phyloP scores from a whole-genome alignment of 2,888 invertebrate genomes.

The Meteorus colon region DNA sequence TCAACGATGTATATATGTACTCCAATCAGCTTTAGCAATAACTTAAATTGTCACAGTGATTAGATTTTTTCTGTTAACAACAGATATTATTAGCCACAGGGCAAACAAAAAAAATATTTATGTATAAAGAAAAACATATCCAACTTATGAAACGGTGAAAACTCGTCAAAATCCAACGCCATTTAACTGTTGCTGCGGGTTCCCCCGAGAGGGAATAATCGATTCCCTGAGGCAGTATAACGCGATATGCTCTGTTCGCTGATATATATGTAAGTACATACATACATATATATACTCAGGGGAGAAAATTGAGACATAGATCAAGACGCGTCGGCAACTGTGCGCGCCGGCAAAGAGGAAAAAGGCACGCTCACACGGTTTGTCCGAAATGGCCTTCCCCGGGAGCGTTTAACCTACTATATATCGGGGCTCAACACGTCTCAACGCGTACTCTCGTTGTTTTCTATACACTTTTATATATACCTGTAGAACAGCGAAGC shows the following conservation, averaged over 20 bases:
- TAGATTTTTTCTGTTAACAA: background rate
- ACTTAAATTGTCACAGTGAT: background rate
- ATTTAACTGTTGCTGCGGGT: conserved; percentile 36
- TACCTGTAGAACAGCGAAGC: conserved; percentile 9
- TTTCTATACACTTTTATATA: conserved; percentile 21
- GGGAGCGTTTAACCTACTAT: conserved; percentile 39
- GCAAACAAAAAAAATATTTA: background rate
- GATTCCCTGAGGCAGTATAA: conserved; percentile 48
- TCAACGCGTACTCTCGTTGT: background rate
- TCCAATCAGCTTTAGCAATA: no score
- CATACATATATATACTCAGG: background rate
- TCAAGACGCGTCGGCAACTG: conserved; percentile 48
- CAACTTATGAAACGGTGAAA: background rate
- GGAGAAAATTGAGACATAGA: conserved; percentile 54
- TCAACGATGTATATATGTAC: no score
- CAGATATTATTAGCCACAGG: background rate
- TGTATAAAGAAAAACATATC: background rate
- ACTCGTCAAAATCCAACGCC: background rate
- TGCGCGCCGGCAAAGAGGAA: conserved; percentile 28
- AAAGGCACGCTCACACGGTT: conserved; percentile 39
- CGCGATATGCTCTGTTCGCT: conserved; percentile 32
- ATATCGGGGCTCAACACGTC: conserved; percentile 16
- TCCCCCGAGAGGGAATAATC: conserved; percentile 52
- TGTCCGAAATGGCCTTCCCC: conserved; percentile 49
- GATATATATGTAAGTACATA: conserved; percentile 42